A percentile compares a stretch with the other conserved stretches of the same genome.
Evolutionary conservation across 2,888 invertebrate genomes (phyloP).

Genomic region (Teleogryllus oceanicus): DNA sequence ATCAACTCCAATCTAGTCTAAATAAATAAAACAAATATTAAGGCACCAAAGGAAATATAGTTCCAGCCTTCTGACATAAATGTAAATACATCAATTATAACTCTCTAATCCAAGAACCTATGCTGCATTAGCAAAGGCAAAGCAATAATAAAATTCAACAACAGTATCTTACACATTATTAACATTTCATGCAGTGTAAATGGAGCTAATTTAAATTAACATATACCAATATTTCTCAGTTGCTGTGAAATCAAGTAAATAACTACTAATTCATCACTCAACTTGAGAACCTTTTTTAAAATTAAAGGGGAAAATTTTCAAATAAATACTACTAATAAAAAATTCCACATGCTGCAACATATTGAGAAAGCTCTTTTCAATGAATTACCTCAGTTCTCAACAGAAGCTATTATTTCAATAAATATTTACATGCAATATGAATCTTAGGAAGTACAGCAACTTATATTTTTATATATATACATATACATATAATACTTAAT

Average conservation of each 20-base stretch:
- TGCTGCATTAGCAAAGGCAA: neutral
- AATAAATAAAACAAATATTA: neutral
- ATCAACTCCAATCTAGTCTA: too few relatives aligned
- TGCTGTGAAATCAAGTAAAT: neutral
- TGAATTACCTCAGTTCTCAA: too few relatives aligned
- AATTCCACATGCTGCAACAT: too few relatives aligned
- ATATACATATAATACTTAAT: too few relatives aligned
- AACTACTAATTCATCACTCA: neutral
- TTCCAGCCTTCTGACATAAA: slow-evolving; percentile 3
- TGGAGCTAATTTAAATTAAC: neutral
- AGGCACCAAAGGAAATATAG: neutral
- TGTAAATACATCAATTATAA: neutral
- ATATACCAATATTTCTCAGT: neutral
- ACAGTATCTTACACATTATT: neutral
- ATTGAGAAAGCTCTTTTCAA: too few relatives aligned
- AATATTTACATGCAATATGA: neutral
- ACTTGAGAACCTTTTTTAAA: too few relatives aligned
- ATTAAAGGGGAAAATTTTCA: too few relatives aligned
- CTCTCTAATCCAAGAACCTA: neutral
- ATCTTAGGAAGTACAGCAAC: neutral
- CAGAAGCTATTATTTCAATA: neutral
- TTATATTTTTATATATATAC: neutral
- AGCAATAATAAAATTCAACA: too few relatives aligned
- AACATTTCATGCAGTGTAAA: slow-evolving; percentile 10
- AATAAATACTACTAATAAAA: too few relatives aligned